A percentile compares a stretch with the other conserved stretches of the same genome.
Conservation (phyloP, 2,113 vertebrate species). For the Oxyruncus cristatus region DNA sequence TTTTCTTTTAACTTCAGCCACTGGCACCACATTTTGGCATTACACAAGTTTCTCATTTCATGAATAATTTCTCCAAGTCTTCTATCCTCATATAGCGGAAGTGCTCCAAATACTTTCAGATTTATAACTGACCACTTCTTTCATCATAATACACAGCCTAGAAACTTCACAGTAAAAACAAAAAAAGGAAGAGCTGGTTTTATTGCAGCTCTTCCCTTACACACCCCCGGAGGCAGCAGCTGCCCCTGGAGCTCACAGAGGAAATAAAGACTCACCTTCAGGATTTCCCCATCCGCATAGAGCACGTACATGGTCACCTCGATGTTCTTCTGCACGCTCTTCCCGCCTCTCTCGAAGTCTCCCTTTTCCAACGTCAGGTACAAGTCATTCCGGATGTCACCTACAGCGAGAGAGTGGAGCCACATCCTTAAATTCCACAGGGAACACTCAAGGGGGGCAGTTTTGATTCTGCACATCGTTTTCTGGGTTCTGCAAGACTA, state of each 20-base stretch:
- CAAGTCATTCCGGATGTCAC: conserved; percentile 94
- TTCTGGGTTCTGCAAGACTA: conserved; percentile 32
- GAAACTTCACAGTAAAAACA: background rate
- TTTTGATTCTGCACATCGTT: background rate
- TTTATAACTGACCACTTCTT: background rate
- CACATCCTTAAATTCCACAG: background rate
- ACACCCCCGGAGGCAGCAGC: background rate
- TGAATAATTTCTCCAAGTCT: background rate
- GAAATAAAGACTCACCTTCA: conserved; percentile 71
- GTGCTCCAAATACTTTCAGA: background rate
- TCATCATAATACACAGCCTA: background rate
- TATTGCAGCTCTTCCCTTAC: background rate
- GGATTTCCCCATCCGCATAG: conserved; percentile 91
- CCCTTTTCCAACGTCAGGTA: conserved; percentile 94
- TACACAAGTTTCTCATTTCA: background rate
- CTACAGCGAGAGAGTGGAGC: conserved; percentile 64
- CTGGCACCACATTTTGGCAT: background rate
- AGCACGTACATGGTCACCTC: conserved; percentile 93
- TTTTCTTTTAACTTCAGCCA: background rate
- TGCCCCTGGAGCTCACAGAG: background rate
- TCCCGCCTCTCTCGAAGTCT: conserved; percentile 96
- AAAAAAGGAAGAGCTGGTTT: background rate
- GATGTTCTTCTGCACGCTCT: conserved; percentile 98
- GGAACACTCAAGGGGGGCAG: background rate
- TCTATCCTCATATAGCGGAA: background rate